A percentile compares a stretch with the other conserved stretches of the same genome.
phyloP scores from a whole-genome alignment of 2,113 vertebrate genomes.

The Bothrops jararaca region DNA sequence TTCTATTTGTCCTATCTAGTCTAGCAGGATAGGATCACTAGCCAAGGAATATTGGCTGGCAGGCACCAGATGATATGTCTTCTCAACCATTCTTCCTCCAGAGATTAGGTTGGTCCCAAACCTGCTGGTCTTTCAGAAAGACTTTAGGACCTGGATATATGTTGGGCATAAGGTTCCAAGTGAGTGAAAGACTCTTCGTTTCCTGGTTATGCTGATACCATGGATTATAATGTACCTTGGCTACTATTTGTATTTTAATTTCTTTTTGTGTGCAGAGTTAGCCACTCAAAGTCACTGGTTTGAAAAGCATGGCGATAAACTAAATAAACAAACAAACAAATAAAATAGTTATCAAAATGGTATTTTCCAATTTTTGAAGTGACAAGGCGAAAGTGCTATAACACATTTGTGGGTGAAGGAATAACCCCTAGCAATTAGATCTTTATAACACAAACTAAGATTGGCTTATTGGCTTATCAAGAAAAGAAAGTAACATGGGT shows the following conservation, averaged over 20 bases:
- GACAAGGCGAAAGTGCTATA: background rate
- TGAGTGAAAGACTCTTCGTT: no score
- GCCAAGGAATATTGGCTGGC: background rate
- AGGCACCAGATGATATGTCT: background rate
- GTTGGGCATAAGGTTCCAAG: no score
- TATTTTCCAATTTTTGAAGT: background rate
- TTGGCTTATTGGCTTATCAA: background rate
- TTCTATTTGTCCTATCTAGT: background rate
- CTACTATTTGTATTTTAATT: background rate
- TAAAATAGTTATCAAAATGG: background rate
- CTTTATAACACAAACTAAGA: conserved; percentile 1
- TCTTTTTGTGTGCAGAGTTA: background rate
- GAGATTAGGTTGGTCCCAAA: no score
- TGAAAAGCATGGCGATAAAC: background rate
- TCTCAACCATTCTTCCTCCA: no score
- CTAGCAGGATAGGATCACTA: background rate
- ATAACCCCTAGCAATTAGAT: background rate
- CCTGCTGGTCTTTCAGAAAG: no score
- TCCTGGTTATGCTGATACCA: background rate
- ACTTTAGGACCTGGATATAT: no score
- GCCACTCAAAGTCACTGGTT: background rate
- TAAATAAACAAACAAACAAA: background rate
- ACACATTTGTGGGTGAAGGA: conserved; percentile 1
- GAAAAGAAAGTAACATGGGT: background rate
- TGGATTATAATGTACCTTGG: background rate